Base-by-base conservation (phyloP, 2,888 invertebrate genomes). In the Lasioglossum malachurum region DNA sequence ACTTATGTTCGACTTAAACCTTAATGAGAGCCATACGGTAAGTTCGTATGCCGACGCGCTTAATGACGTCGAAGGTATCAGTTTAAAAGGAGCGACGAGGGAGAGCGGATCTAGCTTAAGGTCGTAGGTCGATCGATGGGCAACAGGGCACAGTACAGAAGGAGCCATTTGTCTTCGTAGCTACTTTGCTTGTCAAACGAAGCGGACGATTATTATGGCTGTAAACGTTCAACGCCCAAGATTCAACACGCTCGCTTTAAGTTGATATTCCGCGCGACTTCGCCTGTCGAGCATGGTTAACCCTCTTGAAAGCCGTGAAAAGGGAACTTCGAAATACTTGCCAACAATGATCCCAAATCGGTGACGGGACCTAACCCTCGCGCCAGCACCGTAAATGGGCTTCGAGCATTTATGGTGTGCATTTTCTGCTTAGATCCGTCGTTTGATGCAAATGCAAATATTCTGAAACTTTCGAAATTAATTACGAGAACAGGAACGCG, bases 171-270 rank as follows among this genome's bases (percentile, higher is more conserved):
- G 93, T 93, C 93, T 93, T 93, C 91, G 91, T 83, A 80, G 90
- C 90, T 91, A 92, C 93, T 93, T 93, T 92, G 91, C 93, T 92
- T 92, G 93, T 92, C 93, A 92, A 90, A 92, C 89, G 81, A 87
- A 23, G 23, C 86, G 82, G 78, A 91, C 91, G 89, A 90, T 92
- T 92, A 90, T 92, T 85, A 88, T 53, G 44, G 74, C 81, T 44
- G 72, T 83, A 87, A 83, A 57, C 79, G 85, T 88, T 90, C 82
- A 80, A 87, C 88, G 87, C 82, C 82, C 86, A 87, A 84, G 91
- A 92, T 92, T 92, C 92, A 90, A 87, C 84, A 74, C 88, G 82
- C 86, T 73, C 87, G 86, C 86, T 91, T 90, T 82, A 84, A 90
- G 87, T 86, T 86, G 89, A 91, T 89, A 90, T 92, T 89, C 92